Evolutionary conservation across 2,888 invertebrate species (phyloP).

Genomic region (Ischnus inquisitorius): DNA sequence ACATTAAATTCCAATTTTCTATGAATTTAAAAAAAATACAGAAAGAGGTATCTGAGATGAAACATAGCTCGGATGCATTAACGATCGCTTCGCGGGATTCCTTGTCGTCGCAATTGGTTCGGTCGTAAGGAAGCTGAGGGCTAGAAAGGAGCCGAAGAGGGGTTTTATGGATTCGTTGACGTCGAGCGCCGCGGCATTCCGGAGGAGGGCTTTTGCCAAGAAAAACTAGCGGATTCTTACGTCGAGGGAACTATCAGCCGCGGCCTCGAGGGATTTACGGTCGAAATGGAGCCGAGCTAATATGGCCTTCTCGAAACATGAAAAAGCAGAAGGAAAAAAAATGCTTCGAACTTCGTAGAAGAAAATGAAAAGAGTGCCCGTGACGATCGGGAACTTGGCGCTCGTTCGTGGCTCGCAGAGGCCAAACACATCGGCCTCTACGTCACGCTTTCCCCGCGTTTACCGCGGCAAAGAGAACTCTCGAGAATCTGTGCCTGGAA

Average conservation of each 20-base stretch:
- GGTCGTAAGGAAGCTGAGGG: not conserved
- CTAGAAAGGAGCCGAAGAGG: not conserved
- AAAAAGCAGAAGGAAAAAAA: not conserved
- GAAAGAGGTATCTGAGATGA: not conserved
- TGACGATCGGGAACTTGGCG: slow-evolving; percentile 15
- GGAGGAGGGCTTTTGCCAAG: not conserved
- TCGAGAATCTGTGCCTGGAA: slow-evolving; percentile 55
- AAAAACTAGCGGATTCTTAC: not conserved
- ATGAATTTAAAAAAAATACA: not conserved
- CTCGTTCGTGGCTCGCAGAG: not conserved
- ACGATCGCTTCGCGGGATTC: not conserved
- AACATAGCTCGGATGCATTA: not conserved
- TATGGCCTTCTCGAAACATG: not conserved
- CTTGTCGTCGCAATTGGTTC: not conserved
- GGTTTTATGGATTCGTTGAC: slow-evolving; percentile 63
- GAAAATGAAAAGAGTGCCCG: slow-evolving; percentile 30
- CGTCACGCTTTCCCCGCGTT: slow-evolving; percentile 73
- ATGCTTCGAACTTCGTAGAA: not conserved
- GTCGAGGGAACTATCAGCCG: not conserved
- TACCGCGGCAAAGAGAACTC: slow-evolving; percentile 66
- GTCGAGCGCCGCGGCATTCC: slow-evolving; percentile 28
- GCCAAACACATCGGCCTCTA: slow-evolving; percentile 51
- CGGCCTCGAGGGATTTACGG: not conserved
- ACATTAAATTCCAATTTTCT: not conserved
- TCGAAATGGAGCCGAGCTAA: not conserved